Base-by-base conservation (phyloP, 2,113 vertebrate species). In the Synchiropus splendidus region DNA sequence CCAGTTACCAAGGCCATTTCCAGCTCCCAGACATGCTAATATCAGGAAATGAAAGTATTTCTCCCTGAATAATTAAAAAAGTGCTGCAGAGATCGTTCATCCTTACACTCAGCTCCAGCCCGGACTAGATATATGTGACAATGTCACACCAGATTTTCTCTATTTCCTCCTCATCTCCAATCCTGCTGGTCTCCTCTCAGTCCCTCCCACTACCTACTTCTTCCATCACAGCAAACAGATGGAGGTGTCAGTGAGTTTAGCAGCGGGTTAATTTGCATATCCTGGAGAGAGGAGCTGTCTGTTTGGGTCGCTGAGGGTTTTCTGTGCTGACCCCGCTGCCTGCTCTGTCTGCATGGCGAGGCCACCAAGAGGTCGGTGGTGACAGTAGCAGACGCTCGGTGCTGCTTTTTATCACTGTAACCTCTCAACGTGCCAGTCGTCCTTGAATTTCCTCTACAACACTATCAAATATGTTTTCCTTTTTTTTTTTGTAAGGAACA, bases 161-260 rank as follows among this genome's bases (percentile, higher is more conserved):
- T 8, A 42, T 44, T 50, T 32, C 16, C 21, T 33, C 37, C 31
- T 27, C 15, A 12, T 1, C 35, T 6, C 51, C 9, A 12, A 12
- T 39, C 45, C 16, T 10, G 2, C 16, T n/a, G 14, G 15, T 11
- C 21, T 31, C 17, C 11, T 38, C 14, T 31, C 38, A 27, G 21
- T 42, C 30, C 27, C 35, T 40, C 31, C 48, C 0, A 16, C 36
- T 36, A 12, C 32, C 35, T n/a, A 2, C 60, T 48, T 39, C 39
- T 30, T 39, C 21, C 39, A 35, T 54, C 61, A 31, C 57, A 4
- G 34, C 13, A 48, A 81, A 66, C 76, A 81, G 74, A 81, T 79
- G 74, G 76, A 75, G 67, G 60, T 79, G 76, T 79, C 79, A 81
- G 40, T 48, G 48, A 35, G 51, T 53, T 57, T 72, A 61, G 57